Evolutionary conservation across 2,113 vertebrate genomes (phyloP), one percentile per base, ranked within the genome.

Genomic region (Larimichthys crocea): DNA sequence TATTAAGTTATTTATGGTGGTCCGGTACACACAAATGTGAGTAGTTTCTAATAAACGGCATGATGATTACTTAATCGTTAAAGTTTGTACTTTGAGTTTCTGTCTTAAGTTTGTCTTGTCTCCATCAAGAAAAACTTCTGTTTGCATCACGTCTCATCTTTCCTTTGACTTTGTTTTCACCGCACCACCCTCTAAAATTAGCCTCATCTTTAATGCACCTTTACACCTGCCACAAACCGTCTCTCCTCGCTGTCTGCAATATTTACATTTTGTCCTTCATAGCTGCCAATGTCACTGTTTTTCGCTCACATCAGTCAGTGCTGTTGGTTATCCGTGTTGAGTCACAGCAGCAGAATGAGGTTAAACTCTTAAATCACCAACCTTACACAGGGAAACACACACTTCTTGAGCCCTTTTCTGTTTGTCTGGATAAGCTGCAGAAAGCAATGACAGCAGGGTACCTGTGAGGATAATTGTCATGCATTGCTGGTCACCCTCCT

Each of bases 401-500:
- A 24, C 1, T 20, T 42, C 16, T 49, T 2, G 14, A 67, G 19
- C 8, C 8, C 6, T 1, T 75, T 42, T 66, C 59, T 56, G 20
- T 74, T 56, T 64, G 31, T 49, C 31, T 20, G 56, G 24, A 61
- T 14, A 5, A 63, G 49, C 59, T 29, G 61, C 17, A 74, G 65
- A 10, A 60, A 19, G 46, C 48, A 5, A 24, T 35, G 40, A 12
- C 24, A 4, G 14, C 57, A 3, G 40, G 61, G 12, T 69, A 73
- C 3, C 63, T 10, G n/a, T 5, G 31, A 44, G 76, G 70, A 67
- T 72, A 65, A 40, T 82, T 72, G 66, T 84, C 73, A 87, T 55
- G 70, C 86, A 61, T 5, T 31, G 26, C 49, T 10, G 74, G 44
- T 86, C 67, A 40, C 5, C 5, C 49, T 42, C 31, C 46, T 29